Conservation (phyloP, 1,140 invertebrate species). For the Physella acuta region DNA sequence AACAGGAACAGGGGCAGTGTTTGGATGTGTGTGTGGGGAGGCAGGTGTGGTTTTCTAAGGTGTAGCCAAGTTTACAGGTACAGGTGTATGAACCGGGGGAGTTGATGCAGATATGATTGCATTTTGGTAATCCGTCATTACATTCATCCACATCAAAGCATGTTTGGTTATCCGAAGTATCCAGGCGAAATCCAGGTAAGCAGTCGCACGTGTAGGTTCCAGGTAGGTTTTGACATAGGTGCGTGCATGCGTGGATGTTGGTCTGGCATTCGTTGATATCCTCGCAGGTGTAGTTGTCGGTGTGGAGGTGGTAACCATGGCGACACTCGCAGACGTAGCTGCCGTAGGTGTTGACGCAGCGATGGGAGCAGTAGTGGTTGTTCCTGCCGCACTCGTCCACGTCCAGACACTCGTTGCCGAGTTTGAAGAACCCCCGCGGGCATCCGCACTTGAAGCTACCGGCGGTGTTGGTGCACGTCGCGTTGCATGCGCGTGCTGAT, state of each 20-base stretch:
- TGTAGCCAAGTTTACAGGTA: background rate
- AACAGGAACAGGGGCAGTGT: background rate
- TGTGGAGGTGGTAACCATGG: background rate
- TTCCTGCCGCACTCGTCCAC: slow-evolving; percentile 31
- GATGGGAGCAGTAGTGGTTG: slow-evolving; percentile 27
- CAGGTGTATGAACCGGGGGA: background rate
- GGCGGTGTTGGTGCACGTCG: background rate
- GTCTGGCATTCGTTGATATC: background rate
- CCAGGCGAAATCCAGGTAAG: background rate
- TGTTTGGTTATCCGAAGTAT: background rate
- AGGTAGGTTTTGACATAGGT: background rate
- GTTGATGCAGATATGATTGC: background rate
- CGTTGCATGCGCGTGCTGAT: background rate
- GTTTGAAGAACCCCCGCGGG: slow-evolving; percentile 16
- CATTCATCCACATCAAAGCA: slow-evolving; percentile 4
- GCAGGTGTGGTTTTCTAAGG: background rate
- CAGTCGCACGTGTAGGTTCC: slow-evolving; percentile 18
- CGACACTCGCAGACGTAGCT: background rate
- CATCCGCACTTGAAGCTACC: slow-evolving; percentile 32
- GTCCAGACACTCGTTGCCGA: slow-evolving; percentile 14
- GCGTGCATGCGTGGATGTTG: background rate
- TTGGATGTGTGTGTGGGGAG: background rate
- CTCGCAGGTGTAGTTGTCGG: background rate
- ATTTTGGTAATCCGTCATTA: background rate
- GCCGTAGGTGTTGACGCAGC: slow-evolving; percentile 27